phyloP scores from a whole-genome alignment of 1,140 invertebrate genomes.

The Ceratitis capitata region DNA sequence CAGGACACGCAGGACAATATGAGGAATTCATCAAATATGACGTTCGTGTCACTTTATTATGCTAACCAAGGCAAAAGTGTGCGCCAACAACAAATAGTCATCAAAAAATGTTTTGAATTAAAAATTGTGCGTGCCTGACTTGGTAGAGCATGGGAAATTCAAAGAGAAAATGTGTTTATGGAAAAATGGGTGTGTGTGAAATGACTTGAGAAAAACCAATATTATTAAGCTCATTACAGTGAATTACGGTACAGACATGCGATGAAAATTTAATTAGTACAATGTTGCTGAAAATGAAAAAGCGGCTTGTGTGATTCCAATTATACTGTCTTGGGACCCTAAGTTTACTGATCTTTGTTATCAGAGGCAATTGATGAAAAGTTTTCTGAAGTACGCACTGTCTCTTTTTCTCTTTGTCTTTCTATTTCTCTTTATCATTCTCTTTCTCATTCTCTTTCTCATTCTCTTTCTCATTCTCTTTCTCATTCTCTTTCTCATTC shows the following conservation, averaged over 20 bases:
- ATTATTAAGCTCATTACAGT: background rate
- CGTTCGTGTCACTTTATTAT: background rate
- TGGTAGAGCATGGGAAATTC: background rate
- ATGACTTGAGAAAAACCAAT: background rate
- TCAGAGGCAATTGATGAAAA: too few species aligned
- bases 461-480: too few species aligned
- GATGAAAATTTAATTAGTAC: background rate
- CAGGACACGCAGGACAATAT: conserved; percentile 13
- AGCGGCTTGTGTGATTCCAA: too few species aligned
- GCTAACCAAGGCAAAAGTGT: background rate
- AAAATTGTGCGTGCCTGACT: background rate
- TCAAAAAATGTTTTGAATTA: background rate
- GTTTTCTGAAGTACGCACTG: too few species aligned
- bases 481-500: too few species aligned
- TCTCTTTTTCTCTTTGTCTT: too few species aligned
- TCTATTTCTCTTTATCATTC: too few species aligned
- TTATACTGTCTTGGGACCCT: too few species aligned
- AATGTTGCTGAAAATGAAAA: background rate
- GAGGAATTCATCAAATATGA: background rate
- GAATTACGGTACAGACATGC: background rate
- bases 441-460: too few species aligned
- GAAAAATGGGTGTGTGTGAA: background rate
- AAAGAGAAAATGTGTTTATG: conserved; percentile 2
- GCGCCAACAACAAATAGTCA: background rate
- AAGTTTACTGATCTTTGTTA: too few species aligned